A percentile compares a stretch with the other conserved stretches of the same genome.
Evolutionary conservation across 2,797 vertebrate species (phyloP).

Genomic region (Tamandua tetradactyla): DNA sequence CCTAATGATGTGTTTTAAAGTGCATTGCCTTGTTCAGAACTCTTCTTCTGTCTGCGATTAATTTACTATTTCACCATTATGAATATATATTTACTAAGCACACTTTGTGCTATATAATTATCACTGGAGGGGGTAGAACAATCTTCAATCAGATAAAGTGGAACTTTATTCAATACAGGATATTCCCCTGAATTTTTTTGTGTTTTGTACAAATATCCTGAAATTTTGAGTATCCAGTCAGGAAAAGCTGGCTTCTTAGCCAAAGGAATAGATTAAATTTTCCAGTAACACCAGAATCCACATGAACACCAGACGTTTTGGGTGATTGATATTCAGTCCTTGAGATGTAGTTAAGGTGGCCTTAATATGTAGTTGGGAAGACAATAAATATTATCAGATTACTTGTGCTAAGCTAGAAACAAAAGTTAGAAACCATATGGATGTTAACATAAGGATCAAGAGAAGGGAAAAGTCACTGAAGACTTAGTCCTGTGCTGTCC

Average conservation of each 20-base stretch:
- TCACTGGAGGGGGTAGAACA: background rate
- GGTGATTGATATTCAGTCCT: background rate
- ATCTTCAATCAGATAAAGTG: background rate
- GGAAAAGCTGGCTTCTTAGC: background rate
- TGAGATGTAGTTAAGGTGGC: background rate
- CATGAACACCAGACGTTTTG: background rate
- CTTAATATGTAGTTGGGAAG: background rate
- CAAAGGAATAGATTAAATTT: background rate
- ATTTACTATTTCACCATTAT: background rate
- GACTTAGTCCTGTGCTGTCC: background rate
- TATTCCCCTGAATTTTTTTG: background rate
- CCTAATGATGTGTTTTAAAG: background rate
- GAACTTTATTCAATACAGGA: background rate
- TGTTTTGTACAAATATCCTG: slow-evolving; percentile 1
- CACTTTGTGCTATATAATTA: background rate
- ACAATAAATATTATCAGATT: background rate
- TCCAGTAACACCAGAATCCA: background rate
- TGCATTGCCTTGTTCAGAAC: background rate
- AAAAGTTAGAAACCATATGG: background rate
- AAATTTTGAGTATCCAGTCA: slow-evolving; percentile 12
- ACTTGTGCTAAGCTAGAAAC: background rate
- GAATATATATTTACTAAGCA: background rate
- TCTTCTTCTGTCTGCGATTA: background rate
- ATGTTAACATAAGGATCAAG: background rate
- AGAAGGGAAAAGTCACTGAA: background rate